Conservation (phyloP, 64 coral and sea anemone species). For the Pocillopora verrucosa region DNA sequence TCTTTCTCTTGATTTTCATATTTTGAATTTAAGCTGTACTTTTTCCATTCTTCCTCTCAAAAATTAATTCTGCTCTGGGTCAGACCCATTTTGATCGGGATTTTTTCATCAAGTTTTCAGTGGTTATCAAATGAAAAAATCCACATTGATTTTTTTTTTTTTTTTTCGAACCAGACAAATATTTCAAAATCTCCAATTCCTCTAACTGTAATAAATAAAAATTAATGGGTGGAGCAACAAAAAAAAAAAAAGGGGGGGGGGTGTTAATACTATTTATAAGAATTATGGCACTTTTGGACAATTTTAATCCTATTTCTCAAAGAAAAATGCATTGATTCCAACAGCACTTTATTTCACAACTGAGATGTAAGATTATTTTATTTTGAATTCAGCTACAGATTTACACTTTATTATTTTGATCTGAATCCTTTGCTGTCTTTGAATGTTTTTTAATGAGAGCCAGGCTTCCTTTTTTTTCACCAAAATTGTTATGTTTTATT, state of each 20-base stretch:
- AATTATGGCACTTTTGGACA: too few species aligned
- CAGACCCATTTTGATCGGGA: background rate
- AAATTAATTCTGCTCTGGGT: background rate
- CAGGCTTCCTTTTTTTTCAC: background rate
- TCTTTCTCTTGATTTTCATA: background rate
- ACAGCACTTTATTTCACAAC: too few species aligned
- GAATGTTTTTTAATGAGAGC: background rate
- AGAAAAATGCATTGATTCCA: too few species aligned
- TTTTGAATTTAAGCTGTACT: background rate
- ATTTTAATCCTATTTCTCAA: too few species aligned
- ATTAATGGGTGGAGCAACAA: background rate
- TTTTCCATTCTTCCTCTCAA: background rate
- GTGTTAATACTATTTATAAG: too few species aligned
- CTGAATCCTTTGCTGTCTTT: background rate
- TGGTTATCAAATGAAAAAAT: background rate
- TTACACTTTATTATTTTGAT: too few species aligned
- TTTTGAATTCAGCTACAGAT: too few species aligned
- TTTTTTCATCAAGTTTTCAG: background rate
- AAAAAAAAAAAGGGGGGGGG: background rate
- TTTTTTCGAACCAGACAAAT: background rate
- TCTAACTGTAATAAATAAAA: background rate
- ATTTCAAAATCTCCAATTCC: conserved; percentile 1
- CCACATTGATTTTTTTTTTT: background rate
- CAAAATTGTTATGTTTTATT: background rate
- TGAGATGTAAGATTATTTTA: too few species aligned